Conservation (phyloP, 2,113 vertebrate species). For the Formicarius rufipectus region DNA sequence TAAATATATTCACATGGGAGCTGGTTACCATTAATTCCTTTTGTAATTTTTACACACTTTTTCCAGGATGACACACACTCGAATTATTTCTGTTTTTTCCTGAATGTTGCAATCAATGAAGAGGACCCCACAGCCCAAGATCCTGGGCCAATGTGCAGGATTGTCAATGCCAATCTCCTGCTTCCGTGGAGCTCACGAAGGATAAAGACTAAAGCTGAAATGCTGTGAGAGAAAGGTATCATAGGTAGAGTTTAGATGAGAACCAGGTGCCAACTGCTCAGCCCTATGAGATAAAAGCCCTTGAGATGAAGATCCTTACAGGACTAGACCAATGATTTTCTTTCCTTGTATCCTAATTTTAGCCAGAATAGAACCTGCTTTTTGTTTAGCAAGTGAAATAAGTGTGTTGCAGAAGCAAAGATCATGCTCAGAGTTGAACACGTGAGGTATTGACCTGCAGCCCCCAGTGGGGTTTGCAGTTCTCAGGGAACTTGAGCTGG, state of each 20-base stretch:
- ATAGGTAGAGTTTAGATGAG: neutral
- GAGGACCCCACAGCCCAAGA: no score
- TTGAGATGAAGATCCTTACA: neutral
- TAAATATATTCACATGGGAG: neutral
- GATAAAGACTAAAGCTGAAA: neutral
- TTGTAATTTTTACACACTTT: neutral
- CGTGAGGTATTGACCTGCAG: neutral
- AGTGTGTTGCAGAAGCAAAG: neutral
- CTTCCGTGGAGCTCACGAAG: neutral
- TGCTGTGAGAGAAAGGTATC: neutral
- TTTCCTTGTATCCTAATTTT: neutral
- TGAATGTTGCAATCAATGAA: neutral
- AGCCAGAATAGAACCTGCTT: neutral
- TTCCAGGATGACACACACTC: neutral
- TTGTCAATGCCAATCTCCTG: neutral
- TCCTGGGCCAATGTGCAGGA: fast-evolving
- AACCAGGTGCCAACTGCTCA: neutral
- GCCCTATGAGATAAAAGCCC: neutral
- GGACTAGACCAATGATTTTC: neutral
- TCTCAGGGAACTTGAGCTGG: neutral
- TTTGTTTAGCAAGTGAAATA: neutral
- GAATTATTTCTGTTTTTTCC: neutral
- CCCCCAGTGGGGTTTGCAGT: neutral
- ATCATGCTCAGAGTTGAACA: neutral
- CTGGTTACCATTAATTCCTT: neutral